phyloP scores from a whole-genome alignment of 1,140 invertebrate species.

The Parapsyche elsis region DNA sequence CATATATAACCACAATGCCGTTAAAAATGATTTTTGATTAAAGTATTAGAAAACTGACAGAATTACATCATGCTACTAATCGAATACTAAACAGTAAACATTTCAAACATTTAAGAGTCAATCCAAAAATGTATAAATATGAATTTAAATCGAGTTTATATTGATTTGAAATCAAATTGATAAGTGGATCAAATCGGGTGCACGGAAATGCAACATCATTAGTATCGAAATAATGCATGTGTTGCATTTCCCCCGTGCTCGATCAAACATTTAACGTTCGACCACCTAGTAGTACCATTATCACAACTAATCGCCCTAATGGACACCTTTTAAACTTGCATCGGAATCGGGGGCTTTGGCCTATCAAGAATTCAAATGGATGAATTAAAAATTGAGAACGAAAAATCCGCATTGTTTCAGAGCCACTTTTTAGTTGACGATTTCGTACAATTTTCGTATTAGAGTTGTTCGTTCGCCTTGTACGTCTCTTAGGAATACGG shows the following conservation, averaged over 20 bases:
- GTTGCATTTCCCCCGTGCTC: constrained; percentile 17
- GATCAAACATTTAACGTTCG: constrained; percentile 20
- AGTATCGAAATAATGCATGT: constrained; percentile 7
- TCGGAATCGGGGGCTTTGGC: neutral
- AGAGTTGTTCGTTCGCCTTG: neutral
- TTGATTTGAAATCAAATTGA: no score
- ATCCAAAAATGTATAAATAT: neutral
- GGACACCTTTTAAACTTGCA: constrained; percentile 31
- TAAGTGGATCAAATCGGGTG: neutral
- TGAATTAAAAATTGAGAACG: neutral
- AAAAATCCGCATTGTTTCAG: constrained; percentile 2
- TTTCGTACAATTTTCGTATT: no score
- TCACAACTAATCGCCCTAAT: constrained; percentile 35
- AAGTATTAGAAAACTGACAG: no score
- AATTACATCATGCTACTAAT: no score
- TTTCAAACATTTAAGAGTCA: no score
- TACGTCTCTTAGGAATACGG: constrained; percentile 29
- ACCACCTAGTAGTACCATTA: neutral
- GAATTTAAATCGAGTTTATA: neutral
- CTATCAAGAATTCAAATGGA: neutral
- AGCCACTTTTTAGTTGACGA: constrained; percentile 6
- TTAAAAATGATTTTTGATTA: no score
- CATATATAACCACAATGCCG: no score
- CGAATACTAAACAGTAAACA: no score
- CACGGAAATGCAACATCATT: neutral